Evolutionary conservation across 1,140 invertebrate species (phyloP).

Genomic region (Archivesica marissinica): DNA sequence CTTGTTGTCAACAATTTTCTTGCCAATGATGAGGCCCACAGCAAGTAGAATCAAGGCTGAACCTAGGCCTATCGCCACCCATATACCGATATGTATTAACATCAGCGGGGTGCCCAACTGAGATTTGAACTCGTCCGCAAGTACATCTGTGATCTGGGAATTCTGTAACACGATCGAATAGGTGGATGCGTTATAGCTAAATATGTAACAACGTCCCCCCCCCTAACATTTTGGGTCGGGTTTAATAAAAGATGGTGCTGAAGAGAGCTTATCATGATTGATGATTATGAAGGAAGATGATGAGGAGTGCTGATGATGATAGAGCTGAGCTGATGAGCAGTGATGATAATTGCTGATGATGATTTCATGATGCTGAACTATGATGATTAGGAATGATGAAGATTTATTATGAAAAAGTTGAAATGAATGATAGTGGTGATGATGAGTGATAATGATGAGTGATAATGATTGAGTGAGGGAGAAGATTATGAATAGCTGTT

Average conservation of each 20-base stretch:
- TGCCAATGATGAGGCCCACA: background rate
- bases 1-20: background rate
- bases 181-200: background rate
- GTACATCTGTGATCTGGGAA: conserved; percentile 24
- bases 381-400: too few relatives aligned
- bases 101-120: conserved; percentile 24
- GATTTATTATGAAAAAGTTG: too few relatives aligned
- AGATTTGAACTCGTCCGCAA: conserved; percentile 49
- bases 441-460: too few relatives aligned
- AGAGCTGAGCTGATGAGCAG: background rate
- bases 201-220: background rate
- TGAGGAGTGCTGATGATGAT: background rate
- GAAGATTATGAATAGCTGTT: too few relatives aligned
- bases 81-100: conserved; percentile 41
- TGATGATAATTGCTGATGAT: background rate
- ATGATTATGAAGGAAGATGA: background rate
- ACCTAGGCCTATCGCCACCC: conserved; percentile 47
- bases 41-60: background rate
- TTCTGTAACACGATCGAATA: conserved; percentile 29
- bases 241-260: background rate
- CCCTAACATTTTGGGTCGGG: background rate
- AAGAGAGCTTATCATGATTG: background rate
- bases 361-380: too few relatives aligned
- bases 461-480: too few relatives aligned
- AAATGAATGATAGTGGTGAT: too few relatives aligned